These are phyloP conservation scores for Tetrao urogallus DNA, from an alignment of 2,113 vertebrate genomes.

Conservation along the genomic window DNA sequence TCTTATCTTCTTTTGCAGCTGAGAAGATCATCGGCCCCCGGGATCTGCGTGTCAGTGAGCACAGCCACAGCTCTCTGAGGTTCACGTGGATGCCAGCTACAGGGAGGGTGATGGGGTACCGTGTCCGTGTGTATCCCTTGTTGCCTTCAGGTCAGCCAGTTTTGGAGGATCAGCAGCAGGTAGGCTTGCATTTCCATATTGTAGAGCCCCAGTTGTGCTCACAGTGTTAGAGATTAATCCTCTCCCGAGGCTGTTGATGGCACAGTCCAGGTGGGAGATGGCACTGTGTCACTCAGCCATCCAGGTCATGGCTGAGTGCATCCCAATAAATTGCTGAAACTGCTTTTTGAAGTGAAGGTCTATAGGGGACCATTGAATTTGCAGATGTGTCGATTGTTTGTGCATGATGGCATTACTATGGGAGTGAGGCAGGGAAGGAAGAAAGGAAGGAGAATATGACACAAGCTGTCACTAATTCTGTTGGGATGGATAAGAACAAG, in stretches of 20 bases:
- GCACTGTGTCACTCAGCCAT: background rate
- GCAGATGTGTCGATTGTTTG: background rate
- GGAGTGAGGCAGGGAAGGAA: background rate
- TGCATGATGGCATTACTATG: background rate
- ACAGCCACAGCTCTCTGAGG: conserved; percentile 81
- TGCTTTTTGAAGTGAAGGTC: background rate
- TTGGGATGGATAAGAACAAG: background rate
- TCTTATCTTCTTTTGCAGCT: conserved; percentile 53
- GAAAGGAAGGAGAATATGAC: background rate
- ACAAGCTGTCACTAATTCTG: background rate
- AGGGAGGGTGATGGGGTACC: conserved; percentile 82
- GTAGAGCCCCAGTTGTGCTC: background rate
- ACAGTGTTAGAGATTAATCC: fast-evolving
- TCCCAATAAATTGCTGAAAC: background rate
- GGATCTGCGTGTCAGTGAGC: conserved; percentile 81
- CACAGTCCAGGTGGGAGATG: background rate
- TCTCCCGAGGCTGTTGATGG: background rate
- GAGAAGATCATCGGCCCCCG: conserved; percentile 77
- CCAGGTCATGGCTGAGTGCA: fast-evolving
- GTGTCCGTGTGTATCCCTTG: conserved; percentile 75
- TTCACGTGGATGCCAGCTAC: conserved; percentile 86
- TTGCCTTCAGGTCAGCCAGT: conserved; percentile 58
- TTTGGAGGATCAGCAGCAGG: conserved; percentile 74
- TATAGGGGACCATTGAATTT: background rate
- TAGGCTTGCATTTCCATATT: background rate